Conservation (phyloP, 2,113 vertebrate genomes). For the Poeciliopsis retropinna region DNA sequence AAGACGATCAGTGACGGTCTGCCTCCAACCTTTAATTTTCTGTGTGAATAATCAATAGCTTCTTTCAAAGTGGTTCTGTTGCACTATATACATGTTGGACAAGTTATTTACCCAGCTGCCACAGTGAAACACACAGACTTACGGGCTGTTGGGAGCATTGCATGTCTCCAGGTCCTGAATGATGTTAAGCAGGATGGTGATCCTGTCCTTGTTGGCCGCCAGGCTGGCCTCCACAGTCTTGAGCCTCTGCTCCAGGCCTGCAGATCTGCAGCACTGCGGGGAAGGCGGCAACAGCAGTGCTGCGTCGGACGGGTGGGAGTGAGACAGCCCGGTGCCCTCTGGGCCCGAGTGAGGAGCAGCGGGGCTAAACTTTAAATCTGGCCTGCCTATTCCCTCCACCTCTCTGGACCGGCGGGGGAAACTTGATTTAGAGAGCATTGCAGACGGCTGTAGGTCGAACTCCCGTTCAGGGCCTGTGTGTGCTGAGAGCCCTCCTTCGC, state of each 20-base stretch:
- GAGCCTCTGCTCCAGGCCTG: constrained; percentile 69
- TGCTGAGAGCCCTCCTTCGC: constrained; percentile 5
- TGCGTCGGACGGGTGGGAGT: constrained; percentile 69
- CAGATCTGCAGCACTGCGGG: constrained; percentile 62
- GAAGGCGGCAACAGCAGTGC: constrained; percentile 62
- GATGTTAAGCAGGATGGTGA: constrained; percentile 79
- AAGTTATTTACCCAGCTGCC: neutral
- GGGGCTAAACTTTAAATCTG: constrained; percentile 22
- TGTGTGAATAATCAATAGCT: neutral
- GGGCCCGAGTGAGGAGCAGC: constrained; percentile 23
- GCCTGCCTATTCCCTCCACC: constrained; percentile 25
- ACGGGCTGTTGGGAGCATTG: constrained; percentile 70
- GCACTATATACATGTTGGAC: neutral
- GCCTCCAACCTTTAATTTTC: neutral
- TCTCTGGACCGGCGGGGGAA: constrained; percentile 22
- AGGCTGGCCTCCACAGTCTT: constrained; percentile 77
- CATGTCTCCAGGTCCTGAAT: constrained; percentile 80
- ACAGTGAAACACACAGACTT: constrained; percentile 33
- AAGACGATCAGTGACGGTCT: neutral
- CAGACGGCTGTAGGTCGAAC: constrained; percentile 35
- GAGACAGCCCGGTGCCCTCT: constrained; percentile 50
- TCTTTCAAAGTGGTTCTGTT: neutral
- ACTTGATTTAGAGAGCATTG: constrained; percentile 30
- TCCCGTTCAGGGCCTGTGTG: constrained; percentile 22
- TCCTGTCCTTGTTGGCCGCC: constrained; percentile 78